phyloP scores from a whole-genome alignment of 2,797 vertebrate species.

The Lindbergichthys nudifrons region DNA sequence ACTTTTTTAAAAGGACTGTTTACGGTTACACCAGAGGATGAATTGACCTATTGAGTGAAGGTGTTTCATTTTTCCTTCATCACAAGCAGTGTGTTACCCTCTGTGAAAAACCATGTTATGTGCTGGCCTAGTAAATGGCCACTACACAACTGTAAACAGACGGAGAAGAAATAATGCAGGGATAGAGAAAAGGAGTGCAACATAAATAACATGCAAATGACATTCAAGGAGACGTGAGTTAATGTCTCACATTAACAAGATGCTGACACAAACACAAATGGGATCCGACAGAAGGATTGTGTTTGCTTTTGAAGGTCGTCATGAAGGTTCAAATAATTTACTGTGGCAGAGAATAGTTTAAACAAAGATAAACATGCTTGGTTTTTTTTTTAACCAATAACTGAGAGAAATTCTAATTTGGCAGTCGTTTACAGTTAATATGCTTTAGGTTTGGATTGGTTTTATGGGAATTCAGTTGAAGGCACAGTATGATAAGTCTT shows the following conservation, averaged over 20 bases:
- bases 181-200: not conserved
- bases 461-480: not conserved
- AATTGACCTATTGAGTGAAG: conserved; percentile 10
- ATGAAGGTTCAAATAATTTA: conserved; percentile 6
- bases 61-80: conserved; percentile 22
- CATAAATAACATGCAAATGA: conserved; percentile 46
- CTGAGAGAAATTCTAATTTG: not conserved
- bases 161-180: no score
- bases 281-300: conserved; percentile 8
- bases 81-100: not conserved
- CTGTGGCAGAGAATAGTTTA: not conserved
- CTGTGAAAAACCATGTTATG: conserved; percentile 8
- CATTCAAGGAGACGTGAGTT: conserved; percentile 22
- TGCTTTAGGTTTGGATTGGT: not conserved
- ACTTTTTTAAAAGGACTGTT: conserved; percentile 7
- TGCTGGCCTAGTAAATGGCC: conserved; percentile 32
- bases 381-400: not conserved
- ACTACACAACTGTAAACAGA: no score
- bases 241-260: conserved; percentile 18
- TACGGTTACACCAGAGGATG: conserved; percentile 21
- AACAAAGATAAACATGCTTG: not conserved
- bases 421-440: not conserved
- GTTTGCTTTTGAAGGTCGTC: conserved; percentile 21
- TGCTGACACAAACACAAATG: conserved; percentile 33
- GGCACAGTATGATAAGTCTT: not conserved